Evolutionary conservation across 1,140 invertebrate species (phyloP).

Genomic region (Zaprionus ornatus): DNA sequence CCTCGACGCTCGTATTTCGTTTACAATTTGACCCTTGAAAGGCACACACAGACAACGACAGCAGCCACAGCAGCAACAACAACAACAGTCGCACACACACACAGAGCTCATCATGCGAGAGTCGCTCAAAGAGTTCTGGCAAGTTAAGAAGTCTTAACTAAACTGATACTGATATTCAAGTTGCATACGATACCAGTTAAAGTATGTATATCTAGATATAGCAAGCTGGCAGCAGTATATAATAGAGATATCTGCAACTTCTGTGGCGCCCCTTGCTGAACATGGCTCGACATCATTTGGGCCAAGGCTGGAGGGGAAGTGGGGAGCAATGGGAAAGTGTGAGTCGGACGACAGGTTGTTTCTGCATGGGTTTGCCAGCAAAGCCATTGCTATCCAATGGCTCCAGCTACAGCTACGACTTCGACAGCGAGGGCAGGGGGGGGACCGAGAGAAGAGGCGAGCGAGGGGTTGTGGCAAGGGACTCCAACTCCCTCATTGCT

Average conservation of each 20-base stretch:
- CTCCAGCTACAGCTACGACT: constrained; percentile 1
- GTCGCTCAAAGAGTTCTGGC: background rate
- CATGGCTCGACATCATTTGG: constrained; percentile 4
- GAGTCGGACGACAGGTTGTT: constrained; percentile 66
- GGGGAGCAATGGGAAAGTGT: constrained; percentile 22
- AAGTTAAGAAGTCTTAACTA: background rate
- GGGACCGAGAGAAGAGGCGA: background rate
- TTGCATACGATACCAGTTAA: too few species aligned
- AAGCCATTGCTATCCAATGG: constrained; percentile 49
- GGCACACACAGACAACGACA: constrained; percentile 56
- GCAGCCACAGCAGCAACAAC: constrained; percentile 20
- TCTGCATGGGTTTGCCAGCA: constrained; percentile 47
- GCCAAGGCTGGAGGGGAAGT: constrained; percentile 3
- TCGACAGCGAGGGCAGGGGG: background rate
- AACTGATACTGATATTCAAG: too few species aligned
- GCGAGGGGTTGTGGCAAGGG: constrained; percentile 6
- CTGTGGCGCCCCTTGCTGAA: background rate
- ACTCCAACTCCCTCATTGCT: constrained; percentile 28
- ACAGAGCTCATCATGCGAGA: constrained; percentile 25
- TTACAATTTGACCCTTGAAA: constrained; percentile 77
- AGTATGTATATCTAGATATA: too few species aligned
- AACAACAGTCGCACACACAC: constrained; percentile 10
- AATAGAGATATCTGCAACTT: background rate
- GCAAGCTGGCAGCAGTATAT: too few species aligned
- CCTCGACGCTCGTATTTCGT: constrained; percentile 69